phyloP scores from a whole-genome alignment of 2,888 invertebrate species.

The Oscheius sp. region DNA sequence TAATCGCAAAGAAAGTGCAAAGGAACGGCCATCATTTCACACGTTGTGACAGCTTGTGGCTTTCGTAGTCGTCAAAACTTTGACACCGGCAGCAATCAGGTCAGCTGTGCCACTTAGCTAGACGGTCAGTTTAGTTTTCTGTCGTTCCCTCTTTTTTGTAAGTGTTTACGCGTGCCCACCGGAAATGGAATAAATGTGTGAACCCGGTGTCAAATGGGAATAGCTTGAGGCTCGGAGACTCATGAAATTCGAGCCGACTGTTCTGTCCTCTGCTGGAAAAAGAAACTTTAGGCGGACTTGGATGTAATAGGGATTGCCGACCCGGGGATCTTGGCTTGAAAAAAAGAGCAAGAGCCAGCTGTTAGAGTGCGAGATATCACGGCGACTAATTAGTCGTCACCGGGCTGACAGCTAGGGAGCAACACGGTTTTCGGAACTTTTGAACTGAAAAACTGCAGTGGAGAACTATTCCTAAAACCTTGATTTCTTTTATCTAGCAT shows the following conservation, averaged over 20 bases:
- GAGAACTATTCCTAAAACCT: no score
- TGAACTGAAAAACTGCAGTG: no score
- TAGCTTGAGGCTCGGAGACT: neutral
- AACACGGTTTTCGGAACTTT: no score
- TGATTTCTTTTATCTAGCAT: no score
- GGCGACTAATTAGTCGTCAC: conserved; percentile 8
- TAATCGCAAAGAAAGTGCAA: no score
- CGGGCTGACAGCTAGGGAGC: conserved; percentile 5
- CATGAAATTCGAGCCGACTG: conserved; percentile 4
- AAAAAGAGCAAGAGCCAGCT: conserved; percentile 9
- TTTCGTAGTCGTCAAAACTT: no score
- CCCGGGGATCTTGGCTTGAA: neutral
- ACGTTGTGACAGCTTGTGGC: no score
- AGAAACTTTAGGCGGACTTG: conserved; percentile 12
- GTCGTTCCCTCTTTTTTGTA: no score
- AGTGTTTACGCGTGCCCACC: neutral
- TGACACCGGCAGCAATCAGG: no score
- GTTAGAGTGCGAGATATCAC: conserved; percentile 13
- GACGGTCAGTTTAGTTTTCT: no score
- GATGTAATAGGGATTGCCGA: conserved; percentile 23
- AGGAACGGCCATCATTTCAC: no score
- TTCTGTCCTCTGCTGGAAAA: neutral
- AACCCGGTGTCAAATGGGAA: neutral
- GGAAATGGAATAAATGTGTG: conserved; percentile 5
- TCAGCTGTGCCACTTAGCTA: no score